These are phyloP conservation scores for Drosophila macrothrix DNA, from an alignment of 2,888 invertebrate genomes.

Conservation along the genomic window DNA sequence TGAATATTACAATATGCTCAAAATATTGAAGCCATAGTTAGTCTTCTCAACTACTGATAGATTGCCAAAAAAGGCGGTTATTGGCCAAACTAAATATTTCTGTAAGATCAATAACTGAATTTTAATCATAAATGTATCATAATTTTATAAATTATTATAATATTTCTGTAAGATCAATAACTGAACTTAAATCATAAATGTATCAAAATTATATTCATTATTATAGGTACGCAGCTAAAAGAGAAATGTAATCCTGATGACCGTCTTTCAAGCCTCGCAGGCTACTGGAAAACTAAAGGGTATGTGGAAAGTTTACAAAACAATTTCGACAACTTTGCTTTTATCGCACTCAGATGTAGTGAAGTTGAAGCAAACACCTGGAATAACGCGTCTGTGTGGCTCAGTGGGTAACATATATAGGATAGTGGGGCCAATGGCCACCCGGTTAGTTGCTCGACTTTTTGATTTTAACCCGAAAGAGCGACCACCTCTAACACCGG, in stretches of 20 bases:
- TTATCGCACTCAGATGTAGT: slow-evolving; percentile 45
- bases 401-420: slow-evolving; percentile 19
- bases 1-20: background rate
- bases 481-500: slow-evolving; percentile 12
- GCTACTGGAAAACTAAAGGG: slow-evolving; percentile 24
- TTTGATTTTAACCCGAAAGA: slow-evolving; percentile 49
- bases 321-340: slow-evolving; percentile 63
- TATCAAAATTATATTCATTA: background rate
- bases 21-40: background rate
- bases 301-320: slow-evolving; percentile 64
- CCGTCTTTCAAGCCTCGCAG: background rate
- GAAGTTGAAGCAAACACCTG: slow-evolving; percentile 72
- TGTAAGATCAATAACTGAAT: background rate
- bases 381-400: slow-evolving; percentile 51
- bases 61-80: background rate
- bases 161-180: background rate
- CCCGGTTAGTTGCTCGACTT: slow-evolving; percentile 57
- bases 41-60: background rate
- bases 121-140: background rate
- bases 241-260: background rate
- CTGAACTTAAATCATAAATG: background rate
- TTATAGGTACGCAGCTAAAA: background rate
- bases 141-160: background rate
- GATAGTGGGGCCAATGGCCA: slow-evolving; percentile 26
- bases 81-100: background rate